Base-by-base conservation (phyloP, 2,888 invertebrate species). In the Brassicogethes aeneus region DNA sequence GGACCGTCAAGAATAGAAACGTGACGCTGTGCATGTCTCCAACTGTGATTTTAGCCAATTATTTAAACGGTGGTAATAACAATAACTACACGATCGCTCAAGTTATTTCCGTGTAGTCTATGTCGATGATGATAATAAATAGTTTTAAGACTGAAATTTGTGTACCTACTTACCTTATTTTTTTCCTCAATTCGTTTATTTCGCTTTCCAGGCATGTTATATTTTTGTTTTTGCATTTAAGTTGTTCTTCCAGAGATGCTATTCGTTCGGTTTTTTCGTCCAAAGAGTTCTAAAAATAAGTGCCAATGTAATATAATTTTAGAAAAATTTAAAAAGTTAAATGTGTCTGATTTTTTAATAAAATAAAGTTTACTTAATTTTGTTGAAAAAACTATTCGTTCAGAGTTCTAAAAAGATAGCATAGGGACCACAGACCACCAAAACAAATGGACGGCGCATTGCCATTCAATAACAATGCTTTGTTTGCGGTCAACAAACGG, bases 191-290 rank as follows among this genome's bases (percentile, higher is more conserved):
- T 29, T 79, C 78, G 15, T 65, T 62, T 16, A 77, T 61, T 52
- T 72, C 73, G 53, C 65, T 67, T 57, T 81, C 78, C 43, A 80
- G 57, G 44, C 69, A 69, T 48, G 59, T 62, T 2, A 78, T 70
- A 40, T 73, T 72, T 54, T 70, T 73, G 42, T 75, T 73, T 53
- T 79, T 79, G 17, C 72, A 66, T 54, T 74, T 74, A 1, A 83
- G 45, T 50, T 85, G 82, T 40, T 76, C 74, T 60, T 86, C 84
- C 41, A 85, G 57, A 41, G 71, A 65, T 50, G 74, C 77, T 13
- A 79, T 70, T 54, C 71, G 75, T 64, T 86, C 85, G 12, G 84
- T 80, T 65, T 85, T 87, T 41, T 77, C 73, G 59, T 87, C 85
- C 47, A 86, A 60, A 50, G 79, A 78, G 59, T 79, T 73, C 64